Conservation (phyloP, 2,797 vertebrate genomes). For the Geotrypetes seraphini region DNA sequence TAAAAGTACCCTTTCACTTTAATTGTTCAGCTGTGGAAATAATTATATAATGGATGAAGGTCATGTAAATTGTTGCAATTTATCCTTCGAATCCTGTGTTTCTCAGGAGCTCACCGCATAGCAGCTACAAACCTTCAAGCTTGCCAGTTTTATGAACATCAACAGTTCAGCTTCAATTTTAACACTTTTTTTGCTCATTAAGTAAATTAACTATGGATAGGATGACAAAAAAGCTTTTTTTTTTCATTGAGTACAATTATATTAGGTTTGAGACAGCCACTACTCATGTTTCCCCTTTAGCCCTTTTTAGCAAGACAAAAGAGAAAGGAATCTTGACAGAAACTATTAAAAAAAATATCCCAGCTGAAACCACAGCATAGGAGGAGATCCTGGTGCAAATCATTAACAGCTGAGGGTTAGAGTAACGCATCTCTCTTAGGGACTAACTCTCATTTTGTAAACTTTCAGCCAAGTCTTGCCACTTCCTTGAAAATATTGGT, state of each 20-base stretch:
- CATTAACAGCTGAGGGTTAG: slow-evolving; percentile 58
- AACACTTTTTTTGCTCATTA: slow-evolving; percentile 4
- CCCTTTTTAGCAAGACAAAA: slow-evolving; percentile 21
- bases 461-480: slow-evolving; percentile 35
- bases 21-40: slow-evolving; percentile 6
- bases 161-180: slow-evolving; percentile 1
- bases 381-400: slow-evolving; percentile 44
- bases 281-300: slow-evolving; percentile 5
- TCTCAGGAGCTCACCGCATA: neutral
- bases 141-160: slow-evolving; percentile 1
- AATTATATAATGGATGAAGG: neutral
- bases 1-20: neutral
- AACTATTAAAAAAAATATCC: slow-evolving; percentile 48
- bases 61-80: neutral
- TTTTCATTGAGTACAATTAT: slow-evolving; percentile 15
- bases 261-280: slow-evolving; percentile 7
- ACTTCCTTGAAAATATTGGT: slow-evolving; percentile 37
- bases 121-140: slow-evolving; percentile 1
- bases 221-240: slow-evolving; percentile 1
- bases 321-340: slow-evolving; percentile 28
- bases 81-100: neutral
- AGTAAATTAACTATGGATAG: slow-evolving; percentile 2
- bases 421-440: slow-evolving; percentile 52
- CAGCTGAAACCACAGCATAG: slow-evolving; percentile 35
- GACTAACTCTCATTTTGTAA: slow-evolving; percentile 51